Evolutionary conservation across 1,140 invertebrate genomes (phyloP).

Genomic region (Drosophila subobscura): DNA sequence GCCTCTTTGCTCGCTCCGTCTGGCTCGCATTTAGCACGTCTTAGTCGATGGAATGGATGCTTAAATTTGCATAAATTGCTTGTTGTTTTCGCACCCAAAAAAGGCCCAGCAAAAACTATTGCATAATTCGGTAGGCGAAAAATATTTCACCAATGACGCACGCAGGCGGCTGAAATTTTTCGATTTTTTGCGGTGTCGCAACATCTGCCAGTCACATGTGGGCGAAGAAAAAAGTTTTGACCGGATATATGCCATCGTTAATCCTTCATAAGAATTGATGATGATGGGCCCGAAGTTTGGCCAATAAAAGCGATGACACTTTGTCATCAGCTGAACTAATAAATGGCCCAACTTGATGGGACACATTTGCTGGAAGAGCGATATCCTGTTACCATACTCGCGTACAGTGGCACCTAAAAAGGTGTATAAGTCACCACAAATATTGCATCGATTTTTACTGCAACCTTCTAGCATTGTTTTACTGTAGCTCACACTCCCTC

Average conservation of each 20-base stretch:
- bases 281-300: conserved; percentile 65
- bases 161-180: conserved; percentile 39
- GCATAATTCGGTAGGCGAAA: conserved; percentile 26
- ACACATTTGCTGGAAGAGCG: conserved; percentile 1
- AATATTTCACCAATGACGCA: conserved; percentile 42
- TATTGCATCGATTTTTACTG: no score
- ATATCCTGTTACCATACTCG: neutral
- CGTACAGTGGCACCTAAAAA: neutral
- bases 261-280: conserved; percentile 80
- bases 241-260: conserved; percentile 52
- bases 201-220: conserved; percentile 60
- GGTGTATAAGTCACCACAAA: no score
- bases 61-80: conserved; percentile 73
- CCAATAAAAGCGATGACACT: conserved; percentile 63
- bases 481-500: neutral
- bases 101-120: conserved; percentile 26
- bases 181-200: neutral
- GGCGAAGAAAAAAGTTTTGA: conserved; percentile 52
- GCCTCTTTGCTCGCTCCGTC: conserved; percentile 27
- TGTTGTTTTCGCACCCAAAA: conserved; percentile 33
- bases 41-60: conserved; percentile 54
- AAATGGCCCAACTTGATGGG: conserved; percentile 51
- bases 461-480: no score
- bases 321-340: conserved; percentile 56
- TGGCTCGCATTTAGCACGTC: conserved; percentile 53